Base-by-base conservation (phyloP, 2,797 vertebrate genomes). In the Silurus aristotelis region DNA sequence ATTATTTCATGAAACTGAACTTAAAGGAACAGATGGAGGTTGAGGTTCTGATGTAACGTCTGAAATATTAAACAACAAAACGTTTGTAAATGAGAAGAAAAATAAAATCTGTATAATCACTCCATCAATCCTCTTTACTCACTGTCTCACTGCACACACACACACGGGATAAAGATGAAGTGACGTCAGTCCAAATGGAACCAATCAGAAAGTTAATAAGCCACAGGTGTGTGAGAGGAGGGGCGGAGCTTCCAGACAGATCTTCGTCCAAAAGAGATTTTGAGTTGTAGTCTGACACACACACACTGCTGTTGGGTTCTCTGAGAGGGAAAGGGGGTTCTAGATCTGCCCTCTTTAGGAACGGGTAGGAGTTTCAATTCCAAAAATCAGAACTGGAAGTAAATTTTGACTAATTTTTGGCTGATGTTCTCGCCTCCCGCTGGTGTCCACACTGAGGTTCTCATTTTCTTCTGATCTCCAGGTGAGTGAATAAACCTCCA, bases 1-100 rank as follows among this genome's bases (percentile, higher is more conserved):
- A 99, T 99, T 99, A 99, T 99, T 99, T 98, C 95, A 95, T 97
- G 94, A 96, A 99, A 98, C 99, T 97, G 95, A 95, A 96, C 95
- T 6, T 48, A 48, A 48, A 48, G 48, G 48, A 48, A 48, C 48
- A 48, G 48, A 48, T 48, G 48, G 48, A 48, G 48, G 6, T 48
- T 48, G 31, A 31, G 31, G 52, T 20, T n/a, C 71, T 60, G 96
- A 96, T 98, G 96, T 97, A 96, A 94, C 95, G 96, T 96, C 95
- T 94, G 94, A 95, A 94, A 92, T 96, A 96, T 96, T 95, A 95
- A 79, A 96, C 90, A 88, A 91, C 89, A 87, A 89, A 94, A 95
- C 96, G 96, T 97, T 97, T 97, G 96, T 97, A 97, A 98, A 96
- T 95, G 93, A 90, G 92, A 90, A 94, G 89, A 94, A 95, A 95